These are phyloP conservation scores for Hypsopygia costalis DNA, from an alignment of 2,888 invertebrate species.

Conservation along the genomic window DNA sequence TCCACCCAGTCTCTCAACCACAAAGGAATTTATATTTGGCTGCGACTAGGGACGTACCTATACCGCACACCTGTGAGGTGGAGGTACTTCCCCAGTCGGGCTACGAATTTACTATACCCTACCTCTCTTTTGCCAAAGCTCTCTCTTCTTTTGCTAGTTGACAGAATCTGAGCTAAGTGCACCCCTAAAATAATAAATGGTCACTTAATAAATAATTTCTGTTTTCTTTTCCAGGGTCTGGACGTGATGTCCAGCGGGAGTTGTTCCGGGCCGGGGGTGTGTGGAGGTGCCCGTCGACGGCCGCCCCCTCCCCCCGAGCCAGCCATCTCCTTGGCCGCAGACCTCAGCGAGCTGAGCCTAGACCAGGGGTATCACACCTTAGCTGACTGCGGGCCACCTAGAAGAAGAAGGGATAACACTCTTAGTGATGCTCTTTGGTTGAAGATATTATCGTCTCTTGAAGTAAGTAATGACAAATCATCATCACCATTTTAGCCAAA, in stretches of 20 bases:
- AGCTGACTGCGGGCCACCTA: slow-evolving; percentile 82
- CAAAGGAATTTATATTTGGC: too few species aligned
- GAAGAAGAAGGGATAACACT: slow-evolving; percentile 57
- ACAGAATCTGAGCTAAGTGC: too few species aligned
- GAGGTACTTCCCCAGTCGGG: too few species aligned
- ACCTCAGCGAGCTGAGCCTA: slow-evolving; percentile 81
- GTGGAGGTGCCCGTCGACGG: slow-evolving; percentile 62
- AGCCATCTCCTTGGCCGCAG: slow-evolving; percentile 63
- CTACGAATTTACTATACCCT: too few species aligned
- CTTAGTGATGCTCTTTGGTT: slow-evolving; percentile 66
- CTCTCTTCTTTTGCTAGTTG: too few species aligned
- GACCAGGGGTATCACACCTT: slow-evolving; percentile 92
- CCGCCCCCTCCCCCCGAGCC: slow-evolving; percentile 73
- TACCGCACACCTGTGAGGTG: background rate
- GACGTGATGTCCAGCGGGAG: slow-evolving; percentile 62
- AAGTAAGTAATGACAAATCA: too few species aligned
- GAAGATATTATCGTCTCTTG: slow-evolving; percentile 62
- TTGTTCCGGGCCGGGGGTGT: slow-evolving; percentile 64
- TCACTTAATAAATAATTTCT: too few species aligned
- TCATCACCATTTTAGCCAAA: too few species aligned
- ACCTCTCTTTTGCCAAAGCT: too few species aligned
- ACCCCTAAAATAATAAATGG: too few species aligned
- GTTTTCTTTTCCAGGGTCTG: slow-evolving; percentile 42
- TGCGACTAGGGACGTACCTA: too few species aligned
- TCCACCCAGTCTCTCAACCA: too few species aligned